These are phyloP conservation scores for Drosophila subobscura DNA, from an alignment of 1,140 invertebrate genomes.

Conservation along the genomic window DNA sequence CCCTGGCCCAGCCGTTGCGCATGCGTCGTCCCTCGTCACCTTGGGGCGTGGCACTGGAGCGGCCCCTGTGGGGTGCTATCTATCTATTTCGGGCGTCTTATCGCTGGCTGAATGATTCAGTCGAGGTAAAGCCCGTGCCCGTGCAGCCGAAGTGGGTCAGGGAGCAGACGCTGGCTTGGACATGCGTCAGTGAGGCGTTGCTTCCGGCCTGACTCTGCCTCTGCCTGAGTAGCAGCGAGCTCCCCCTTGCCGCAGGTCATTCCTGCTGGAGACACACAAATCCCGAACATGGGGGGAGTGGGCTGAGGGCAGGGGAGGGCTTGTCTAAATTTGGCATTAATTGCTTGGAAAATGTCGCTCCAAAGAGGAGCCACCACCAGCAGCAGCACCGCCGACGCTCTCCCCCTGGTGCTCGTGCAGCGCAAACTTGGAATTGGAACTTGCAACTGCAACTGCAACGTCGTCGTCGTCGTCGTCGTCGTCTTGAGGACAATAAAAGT, in stretches of 20 bases:
- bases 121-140: conserved; percentile 33
- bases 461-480: conserved; percentile 17
- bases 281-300: not conserved
- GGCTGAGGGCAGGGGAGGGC: conserved; percentile 11
- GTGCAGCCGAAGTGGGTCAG: conserved; percentile 31
- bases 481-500: conserved; percentile 74
- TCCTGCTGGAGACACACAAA: no score
- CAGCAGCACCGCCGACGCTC: not conserved
- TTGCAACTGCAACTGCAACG: conserved; percentile 22
- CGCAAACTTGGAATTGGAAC: conserved; percentile 5
- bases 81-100: conserved; percentile 36
- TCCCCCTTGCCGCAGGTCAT: not conserved
- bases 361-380: not conserved
- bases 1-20: conserved; percentile 9
- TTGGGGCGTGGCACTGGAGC: conserved; percentile 7
- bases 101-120: conserved; percentile 41
- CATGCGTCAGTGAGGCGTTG: conserved; percentile 48
- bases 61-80: conserved; percentile 8
- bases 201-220: conserved; percentile 31
- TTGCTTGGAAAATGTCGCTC: conserved; percentile 61
- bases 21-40: conserved; percentile 43
- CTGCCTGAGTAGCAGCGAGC: conserved; percentile 21
- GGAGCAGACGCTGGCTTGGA: conserved; percentile 16
- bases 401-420: conserved; percentile 34
- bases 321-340: conserved; percentile 67